Conservation (phyloP, 30 jellyfish, hydroid and myxozoan species). For the Aurelia sp. region DNA sequence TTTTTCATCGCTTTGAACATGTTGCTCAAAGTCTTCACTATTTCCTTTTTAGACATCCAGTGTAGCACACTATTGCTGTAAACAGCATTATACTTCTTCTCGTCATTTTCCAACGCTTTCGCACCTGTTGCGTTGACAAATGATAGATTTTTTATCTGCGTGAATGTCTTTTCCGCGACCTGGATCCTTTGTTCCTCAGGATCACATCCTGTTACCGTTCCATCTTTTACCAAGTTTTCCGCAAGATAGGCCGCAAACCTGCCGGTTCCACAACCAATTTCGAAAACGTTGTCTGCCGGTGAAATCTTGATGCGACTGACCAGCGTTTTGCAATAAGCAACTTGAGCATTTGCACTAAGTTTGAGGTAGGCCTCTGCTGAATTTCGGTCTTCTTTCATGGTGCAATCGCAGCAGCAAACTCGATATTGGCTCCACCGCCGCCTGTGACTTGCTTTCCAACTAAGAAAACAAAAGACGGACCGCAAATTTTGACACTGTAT, state of each 20-base stretch:
- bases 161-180: slow-evolving; percentile 10
- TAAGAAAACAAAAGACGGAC: too few species aligned
- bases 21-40: slow-evolving; percentile 1
- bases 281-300: slow-evolving; percentile 10
- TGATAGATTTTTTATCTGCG: not conserved
- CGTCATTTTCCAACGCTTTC: slow-evolving; percentile 2
- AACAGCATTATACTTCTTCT: not conserved
- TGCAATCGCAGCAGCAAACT: too few species aligned
- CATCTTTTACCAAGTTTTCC: slow-evolving; percentile 1
- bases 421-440: too few species aligned
- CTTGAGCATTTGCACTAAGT: slow-evolving; percentile 19
- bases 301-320: not conserved
- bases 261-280: slow-evolving; percentile 47
- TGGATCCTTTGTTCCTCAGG: slow-evolving; percentile 17
- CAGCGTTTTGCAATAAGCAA: not conserved
- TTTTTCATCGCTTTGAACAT: slow-evolving; percentile 13
- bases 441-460: too few species aligned
- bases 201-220: slow-evolving; percentile 34
- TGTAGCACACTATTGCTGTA: slow-evolving; percentile 25
- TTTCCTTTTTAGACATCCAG: slow-evolving; percentile 20
- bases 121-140: slow-evolving; percentile 14
- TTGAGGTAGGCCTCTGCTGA: slow-evolving; percentile 11
- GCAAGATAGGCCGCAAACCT: slow-evolving; percentile 31
- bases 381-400: not conserved
- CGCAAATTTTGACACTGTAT: too few species aligned